Evolutionary conservation across 2,797 vertebrate genomes (phyloP).

Genomic region (Artibeus jamaicensis): DNA sequence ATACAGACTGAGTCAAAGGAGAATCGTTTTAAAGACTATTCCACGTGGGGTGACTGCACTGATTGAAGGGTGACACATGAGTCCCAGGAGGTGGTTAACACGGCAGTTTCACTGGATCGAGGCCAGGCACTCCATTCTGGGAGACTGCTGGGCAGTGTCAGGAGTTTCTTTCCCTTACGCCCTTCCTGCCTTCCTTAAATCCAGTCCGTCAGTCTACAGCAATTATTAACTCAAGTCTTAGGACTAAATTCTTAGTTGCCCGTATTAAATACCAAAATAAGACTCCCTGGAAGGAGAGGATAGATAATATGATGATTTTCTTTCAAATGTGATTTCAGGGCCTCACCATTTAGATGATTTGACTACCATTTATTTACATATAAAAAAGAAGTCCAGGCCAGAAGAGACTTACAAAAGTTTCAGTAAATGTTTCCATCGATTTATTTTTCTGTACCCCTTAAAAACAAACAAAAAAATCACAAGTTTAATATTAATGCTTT

Average conservation of each 20-base stretch:
- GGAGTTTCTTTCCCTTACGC: neutral
- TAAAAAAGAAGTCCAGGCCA: neutral
- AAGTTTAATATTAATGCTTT: neutral
- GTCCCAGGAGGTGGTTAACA: neutral
- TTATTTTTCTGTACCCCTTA: conserved; percentile 63
- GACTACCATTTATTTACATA: neutral
- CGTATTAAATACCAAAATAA: neutral
- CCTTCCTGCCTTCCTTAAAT: neutral
- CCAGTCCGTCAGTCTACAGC: neutral
- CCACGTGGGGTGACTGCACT: neutral
- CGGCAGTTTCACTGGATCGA: neutral
- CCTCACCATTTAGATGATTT: neutral
- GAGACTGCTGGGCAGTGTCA: neutral
- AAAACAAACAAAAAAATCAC: conserved; percentile 13
- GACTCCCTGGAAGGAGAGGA: neutral
- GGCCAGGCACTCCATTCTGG: neutral
- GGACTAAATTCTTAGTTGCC: neutral
- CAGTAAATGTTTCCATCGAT: conserved; percentile 47
- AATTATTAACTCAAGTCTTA: neutral
- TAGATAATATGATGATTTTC: neutral
- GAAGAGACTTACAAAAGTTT: neutral
- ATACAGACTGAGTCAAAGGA: neutral
- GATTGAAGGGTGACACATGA: neutral
- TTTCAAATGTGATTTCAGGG: neutral
- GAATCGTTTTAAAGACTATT: neutral